Percentiles rank a stretch among this genome's conserved stretches.
Evolutionary conservation across 2,888 invertebrate species (phyloP).

Genomic region (Isoperla grammatica): DNA sequence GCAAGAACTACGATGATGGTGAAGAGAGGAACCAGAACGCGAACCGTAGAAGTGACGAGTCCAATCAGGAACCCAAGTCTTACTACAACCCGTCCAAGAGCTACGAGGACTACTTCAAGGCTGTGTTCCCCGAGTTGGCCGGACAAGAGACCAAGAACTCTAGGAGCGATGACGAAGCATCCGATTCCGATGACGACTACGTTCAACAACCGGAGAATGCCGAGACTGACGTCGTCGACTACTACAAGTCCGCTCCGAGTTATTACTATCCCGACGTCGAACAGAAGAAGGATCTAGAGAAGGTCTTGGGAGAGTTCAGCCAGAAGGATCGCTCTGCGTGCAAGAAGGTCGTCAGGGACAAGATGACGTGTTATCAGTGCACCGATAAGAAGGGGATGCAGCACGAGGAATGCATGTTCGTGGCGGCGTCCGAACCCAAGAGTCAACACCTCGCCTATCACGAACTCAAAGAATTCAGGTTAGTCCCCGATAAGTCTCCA

Average conservation of each 20-base stretch:
- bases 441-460: slow-evolving; percentile 61
- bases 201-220: background rate
- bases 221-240: background rate
- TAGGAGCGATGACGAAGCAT: background rate
- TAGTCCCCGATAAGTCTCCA: slow-evolving; percentile 14
- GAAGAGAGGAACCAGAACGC: slow-evolving; percentile 1
- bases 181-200: background rate
- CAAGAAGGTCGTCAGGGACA: slow-evolving; percentile 63
- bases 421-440: slow-evolving; percentile 61
- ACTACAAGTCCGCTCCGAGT: slow-evolving; percentile 20
- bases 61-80: slow-evolving; percentile 34
- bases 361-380: slow-evolving; percentile 73
- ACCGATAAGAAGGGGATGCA: slow-evolving; percentile 61
- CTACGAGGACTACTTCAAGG: slow-evolving; percentile 46
- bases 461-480: slow-evolving; percentile 56
- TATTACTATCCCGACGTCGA: slow-evolving; percentile 42
- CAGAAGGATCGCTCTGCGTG: slow-evolving; percentile 67
- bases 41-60: slow-evolving; percentile 46
- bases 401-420: slow-evolving; percentile 74
- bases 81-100: slow-evolving; percentile 25
- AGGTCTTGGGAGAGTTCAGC: slow-evolving; percentile 65
- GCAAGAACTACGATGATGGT: background rate
- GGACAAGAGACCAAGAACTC: background rate
- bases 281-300: slow-evolving; percentile 61
- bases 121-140: slow-evolving; percentile 43